Evolutionary conservation across 1,140 invertebrate genomes (phyloP).

Genomic region (Drosophila guanche): DNA sequence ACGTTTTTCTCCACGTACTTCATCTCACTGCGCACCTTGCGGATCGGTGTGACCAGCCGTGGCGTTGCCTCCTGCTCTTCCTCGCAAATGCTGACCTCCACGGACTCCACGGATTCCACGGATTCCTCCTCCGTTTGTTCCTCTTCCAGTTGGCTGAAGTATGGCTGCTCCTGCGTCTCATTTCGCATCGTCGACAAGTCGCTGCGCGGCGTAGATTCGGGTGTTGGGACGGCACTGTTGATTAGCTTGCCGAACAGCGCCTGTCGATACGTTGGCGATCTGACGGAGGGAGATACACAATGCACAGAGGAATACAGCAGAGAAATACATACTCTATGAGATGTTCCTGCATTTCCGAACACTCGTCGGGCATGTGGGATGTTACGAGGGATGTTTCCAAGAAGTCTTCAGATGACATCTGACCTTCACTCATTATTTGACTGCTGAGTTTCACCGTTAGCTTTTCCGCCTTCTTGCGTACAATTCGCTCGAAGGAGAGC

Average conservation of each 20-base stretch:
- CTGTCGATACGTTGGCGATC: slow-evolving; percentile 38
- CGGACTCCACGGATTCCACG: background rate
- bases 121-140: slow-evolving; percentile 20
- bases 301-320: background rate
- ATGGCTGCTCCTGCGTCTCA: slow-evolving; percentile 23
- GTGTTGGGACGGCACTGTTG: slow-evolving; percentile 56
- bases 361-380: slow-evolving; percentile 51
- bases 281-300: background rate
- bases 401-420: slow-evolving; percentile 20
- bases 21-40: slow-evolving; percentile 80
- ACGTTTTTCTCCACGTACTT: slow-evolving; percentile 65
- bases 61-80: slow-evolving; percentile 6
- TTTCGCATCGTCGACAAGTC: slow-evolving; percentile 55
- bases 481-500: slow-evolving; percentile 63
- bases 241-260: slow-evolving; percentile 41
- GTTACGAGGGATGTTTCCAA: slow-evolving; percentile 5
- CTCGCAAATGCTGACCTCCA: slow-evolving; percentile 11
- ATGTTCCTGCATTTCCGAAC: slow-evolving; percentile 53
- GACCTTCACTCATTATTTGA: slow-evolving; percentile 53
- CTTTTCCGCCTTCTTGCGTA: slow-evolving; percentile 76
- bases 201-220: slow-evolving; percentile 54
- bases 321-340: slow-evolving; percentile 51
- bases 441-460: slow-evolving; percentile 71
- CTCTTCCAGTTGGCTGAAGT: background rate
- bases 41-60: slow-evolving; percentile 58